Evolutionary conservation across 2,797 vertebrate genomes (phyloP).

Genomic region (Margarornis squamiger): DNA sequence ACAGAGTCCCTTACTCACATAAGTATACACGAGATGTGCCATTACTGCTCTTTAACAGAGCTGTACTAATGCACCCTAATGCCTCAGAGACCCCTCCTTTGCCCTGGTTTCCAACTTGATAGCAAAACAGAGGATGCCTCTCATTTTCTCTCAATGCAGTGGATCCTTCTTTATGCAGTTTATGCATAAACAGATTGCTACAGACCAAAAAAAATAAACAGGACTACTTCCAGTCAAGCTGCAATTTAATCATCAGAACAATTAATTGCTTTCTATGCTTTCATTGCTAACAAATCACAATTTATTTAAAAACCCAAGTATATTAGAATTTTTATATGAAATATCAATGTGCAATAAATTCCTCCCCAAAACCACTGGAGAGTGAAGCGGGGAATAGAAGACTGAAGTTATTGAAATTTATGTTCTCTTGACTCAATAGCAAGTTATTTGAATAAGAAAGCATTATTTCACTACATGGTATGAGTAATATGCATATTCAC

Average conservation of each 20-base stretch:
- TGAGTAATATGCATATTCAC: background rate
- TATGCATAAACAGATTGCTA: background rate
- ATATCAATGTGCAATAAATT: background rate
- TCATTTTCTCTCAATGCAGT: background rate
- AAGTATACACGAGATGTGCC: background rate
- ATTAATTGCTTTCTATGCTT: background rate
- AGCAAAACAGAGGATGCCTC: background rate
- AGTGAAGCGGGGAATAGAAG: background rate
- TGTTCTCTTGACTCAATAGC: background rate
- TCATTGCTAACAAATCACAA: background rate
- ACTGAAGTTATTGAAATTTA: background rate
- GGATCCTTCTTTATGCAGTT: background rate
- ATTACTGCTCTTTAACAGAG: background rate
- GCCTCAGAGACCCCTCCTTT: background rate
- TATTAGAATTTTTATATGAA: background rate
- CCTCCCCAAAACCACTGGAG: background rate
- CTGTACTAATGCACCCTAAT: background rate
- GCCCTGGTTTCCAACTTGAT: background rate
- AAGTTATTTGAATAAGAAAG: background rate
- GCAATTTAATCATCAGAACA: background rate
- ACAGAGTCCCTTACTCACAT: background rate
- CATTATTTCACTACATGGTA: background rate
- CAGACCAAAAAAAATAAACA: background rate
- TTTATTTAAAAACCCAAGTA: background rate
- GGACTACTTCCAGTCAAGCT: background rate